phyloP scores from a whole-genome alignment of 2,797 vertebrate genomes.

The Coccyzus lansbergi region DNA sequence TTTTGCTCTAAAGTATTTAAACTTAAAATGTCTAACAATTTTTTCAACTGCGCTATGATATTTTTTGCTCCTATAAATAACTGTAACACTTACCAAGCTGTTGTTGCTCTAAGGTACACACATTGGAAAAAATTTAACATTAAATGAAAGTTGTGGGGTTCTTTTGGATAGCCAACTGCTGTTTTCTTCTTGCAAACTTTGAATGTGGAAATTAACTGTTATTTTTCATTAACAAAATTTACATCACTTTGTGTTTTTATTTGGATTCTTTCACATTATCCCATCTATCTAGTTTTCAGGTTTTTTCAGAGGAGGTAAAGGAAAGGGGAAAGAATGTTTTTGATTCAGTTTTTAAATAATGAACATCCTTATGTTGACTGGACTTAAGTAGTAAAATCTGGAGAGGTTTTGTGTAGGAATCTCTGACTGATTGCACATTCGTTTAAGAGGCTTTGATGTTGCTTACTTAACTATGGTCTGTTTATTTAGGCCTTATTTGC shows the following conservation, averaged over 20 bases:
- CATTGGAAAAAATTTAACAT: background rate
- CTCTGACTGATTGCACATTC: background rate
- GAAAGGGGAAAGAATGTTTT: background rate
- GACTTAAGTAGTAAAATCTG: background rate
- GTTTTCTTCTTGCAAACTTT: background rate
- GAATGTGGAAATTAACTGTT: background rate
- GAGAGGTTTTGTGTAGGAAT: background rate
- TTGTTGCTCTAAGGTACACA: background rate
- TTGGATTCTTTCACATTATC: background rate
- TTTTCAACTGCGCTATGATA: background rate
- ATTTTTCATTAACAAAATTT: background rate
- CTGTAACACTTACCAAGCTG: background rate
- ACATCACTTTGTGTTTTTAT: background rate
- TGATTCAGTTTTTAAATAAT: background rate
- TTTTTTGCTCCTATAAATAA: background rate
- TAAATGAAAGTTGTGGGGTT: background rate
- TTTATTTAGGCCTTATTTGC: conserved; percentile 92
- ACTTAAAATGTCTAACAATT: background rate
- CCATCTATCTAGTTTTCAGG: background rate
- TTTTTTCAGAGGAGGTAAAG: background rate
- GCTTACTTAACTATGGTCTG: background rate
- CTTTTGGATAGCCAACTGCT: background rate
- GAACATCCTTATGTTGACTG: background rate
- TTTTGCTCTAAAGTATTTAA: background rate
- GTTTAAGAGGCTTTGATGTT: background rate